A percentile compares a stretch with the other conserved stretches of the same genome.
These are phyloP conservation scores for Caenorhabditis brenneri DNA, from an alignment of 1,140 invertebrate species.

Conservation along the genomic window DNA sequence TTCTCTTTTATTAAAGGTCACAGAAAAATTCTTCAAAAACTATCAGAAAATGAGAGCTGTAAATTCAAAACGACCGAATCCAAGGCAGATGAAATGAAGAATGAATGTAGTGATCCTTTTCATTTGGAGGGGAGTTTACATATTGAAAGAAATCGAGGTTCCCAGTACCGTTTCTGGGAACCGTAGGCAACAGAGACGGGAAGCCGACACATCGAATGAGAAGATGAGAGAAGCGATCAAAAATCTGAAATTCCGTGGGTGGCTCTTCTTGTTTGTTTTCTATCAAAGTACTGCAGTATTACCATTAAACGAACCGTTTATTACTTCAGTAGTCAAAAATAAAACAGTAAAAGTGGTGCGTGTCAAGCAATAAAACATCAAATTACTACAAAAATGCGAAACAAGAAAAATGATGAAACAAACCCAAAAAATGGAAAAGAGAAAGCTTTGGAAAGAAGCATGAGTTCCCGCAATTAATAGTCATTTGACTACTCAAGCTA, in stretches of 20 bases:
- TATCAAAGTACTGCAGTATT: too few species aligned
- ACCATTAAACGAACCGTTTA: conserved; percentile 19
- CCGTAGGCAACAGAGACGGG: neutral
- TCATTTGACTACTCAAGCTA: neutral
- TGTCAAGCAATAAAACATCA: conserved; percentile 29
- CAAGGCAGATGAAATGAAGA: neutral
- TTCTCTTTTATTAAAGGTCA: too few species aligned
- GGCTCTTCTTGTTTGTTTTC: neutral
- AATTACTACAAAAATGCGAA: conserved; percentile 5
- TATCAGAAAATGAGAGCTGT: too few species aligned
- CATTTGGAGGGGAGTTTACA: neutral
- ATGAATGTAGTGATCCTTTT: neutral
- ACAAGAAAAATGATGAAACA: neutral
- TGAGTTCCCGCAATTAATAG: neutral
- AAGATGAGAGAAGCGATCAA: neutral
- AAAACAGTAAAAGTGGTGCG: neutral
- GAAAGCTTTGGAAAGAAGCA: neutral
- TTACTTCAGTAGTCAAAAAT: neutral
- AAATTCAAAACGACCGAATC: too few species aligned
- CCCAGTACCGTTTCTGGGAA: neutral
- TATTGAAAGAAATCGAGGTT: neutral
- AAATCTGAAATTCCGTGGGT: neutral
- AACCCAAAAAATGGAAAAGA: neutral
- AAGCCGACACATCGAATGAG: neutral
- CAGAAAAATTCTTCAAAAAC: too few species aligned